Percentiles rank a stretch among this genome's conserved stretches.
These are phyloP conservation scores for Toxotes jaculatrix DNA, from an alignment of 2,113 vertebrate genomes.

Conservation along the genomic window DNA sequence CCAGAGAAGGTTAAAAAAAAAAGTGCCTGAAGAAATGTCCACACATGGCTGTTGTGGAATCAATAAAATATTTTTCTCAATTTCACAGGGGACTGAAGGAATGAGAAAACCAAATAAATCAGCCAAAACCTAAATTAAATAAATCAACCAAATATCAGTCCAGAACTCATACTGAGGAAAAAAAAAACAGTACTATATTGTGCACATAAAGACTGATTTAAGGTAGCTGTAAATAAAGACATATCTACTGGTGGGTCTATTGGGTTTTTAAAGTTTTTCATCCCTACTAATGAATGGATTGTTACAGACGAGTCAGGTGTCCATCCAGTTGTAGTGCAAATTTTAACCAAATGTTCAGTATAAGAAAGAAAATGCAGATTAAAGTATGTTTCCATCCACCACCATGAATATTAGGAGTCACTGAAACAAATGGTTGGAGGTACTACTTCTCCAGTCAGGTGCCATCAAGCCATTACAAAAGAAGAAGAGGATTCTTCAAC, in stretches of 20 bases:
- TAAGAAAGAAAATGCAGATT: background rate
- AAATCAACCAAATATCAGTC: slow-evolving; percentile 4
- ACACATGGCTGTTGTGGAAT: slow-evolving; percentile 66
- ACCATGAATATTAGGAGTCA: too few relatives aligned
- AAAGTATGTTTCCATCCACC: too few relatives aligned
- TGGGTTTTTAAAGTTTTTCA: too few relatives aligned
- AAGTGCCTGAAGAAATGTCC: slow-evolving; percentile 69
- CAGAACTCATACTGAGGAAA: background rate
- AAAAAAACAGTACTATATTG: too few relatives aligned
- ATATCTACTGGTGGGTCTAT: background rate
- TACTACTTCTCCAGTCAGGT: background rate
- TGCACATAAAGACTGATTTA: too few relatives aligned
- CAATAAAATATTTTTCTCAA: slow-evolving; percentile 76
- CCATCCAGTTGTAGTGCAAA: background rate
- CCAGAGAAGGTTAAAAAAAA: slow-evolving; percentile 56
- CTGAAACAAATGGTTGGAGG: too few relatives aligned
- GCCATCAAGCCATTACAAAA: background rate
- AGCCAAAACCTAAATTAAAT: background rate
- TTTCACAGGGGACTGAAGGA: slow-evolving; percentile 55
- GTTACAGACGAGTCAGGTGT: background rate
- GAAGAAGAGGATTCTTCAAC: background rate
- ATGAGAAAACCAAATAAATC: slow-evolving; percentile 54
- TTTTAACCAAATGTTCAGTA: background rate
- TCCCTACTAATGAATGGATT: too few relatives aligned
- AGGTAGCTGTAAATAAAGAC: background rate